Conservation (phyloP, 2,113 vertebrate species). For the Notothenia coriiceps region DNA sequence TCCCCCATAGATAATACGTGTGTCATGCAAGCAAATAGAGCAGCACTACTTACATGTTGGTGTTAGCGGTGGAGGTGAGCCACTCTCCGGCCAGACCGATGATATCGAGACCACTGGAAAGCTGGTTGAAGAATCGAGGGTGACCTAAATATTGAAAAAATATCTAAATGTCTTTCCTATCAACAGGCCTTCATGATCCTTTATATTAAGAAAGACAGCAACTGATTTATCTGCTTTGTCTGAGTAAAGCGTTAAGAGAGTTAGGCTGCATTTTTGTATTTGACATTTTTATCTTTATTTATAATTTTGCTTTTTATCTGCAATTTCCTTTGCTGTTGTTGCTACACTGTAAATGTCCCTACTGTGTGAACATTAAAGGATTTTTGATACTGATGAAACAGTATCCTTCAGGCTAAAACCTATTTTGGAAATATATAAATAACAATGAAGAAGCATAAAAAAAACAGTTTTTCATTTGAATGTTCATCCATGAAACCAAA, state of each 20-base stretch:
- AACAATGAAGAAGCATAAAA: background rate
- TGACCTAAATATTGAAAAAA: conserved; percentile 86
- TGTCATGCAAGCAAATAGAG: background rate
- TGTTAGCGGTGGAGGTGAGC: conserved; percentile 98
- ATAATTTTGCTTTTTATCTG: too few relatives aligned
- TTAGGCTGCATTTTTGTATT: too few relatives aligned
- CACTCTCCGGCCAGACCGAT: conserved; percentile 98
- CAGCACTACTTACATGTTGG: conserved; percentile 94
- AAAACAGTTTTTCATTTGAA: background rate
- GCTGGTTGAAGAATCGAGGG: conserved; percentile 98
- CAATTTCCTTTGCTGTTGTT: too few relatives aligned
- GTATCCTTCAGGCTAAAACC: background rate
- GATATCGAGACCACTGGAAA: conserved; percentile 96
- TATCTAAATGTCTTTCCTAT: conserved; percentile 4
- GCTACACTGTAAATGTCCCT: too few relatives aligned
- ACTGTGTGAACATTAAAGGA: too few relatives aligned
- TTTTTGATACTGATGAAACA: too few relatives aligned
- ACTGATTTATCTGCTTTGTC: background rate
- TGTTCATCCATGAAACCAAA: conserved; percentile 24
- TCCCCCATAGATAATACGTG: background rate
- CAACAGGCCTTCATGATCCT: background rate
- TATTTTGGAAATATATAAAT: background rate
- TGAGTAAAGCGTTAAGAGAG: too few relatives aligned
- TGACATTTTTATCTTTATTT: too few relatives aligned
- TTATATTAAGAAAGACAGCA: background rate